phyloP scores from a whole-genome alignment of 2,888 invertebrate genomes.

The Eupsilia transversa region DNA sequence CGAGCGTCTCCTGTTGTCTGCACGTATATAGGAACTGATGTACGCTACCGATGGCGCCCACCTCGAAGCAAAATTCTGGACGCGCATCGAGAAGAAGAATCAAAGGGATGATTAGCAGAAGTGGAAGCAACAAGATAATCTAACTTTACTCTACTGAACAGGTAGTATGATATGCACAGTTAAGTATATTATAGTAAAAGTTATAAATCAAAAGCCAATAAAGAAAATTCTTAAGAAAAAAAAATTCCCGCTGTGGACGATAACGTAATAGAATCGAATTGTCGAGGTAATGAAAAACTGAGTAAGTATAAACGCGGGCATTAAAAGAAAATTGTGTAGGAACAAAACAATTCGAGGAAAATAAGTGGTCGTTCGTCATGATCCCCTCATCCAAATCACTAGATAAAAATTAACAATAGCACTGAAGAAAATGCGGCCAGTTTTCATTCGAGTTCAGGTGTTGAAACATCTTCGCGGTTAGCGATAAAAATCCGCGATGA shows the following conservation, averaged over 20 bases:
- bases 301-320: background rate
- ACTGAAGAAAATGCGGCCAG: slow-evolving; percentile 65
- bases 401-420: slow-evolving; percentile 68
- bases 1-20: too few species aligned
- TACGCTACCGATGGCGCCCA: too few species aligned
- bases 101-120: too few species aligned
- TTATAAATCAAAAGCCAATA: background rate
- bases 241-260: background rate
- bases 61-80: too few species aligned
- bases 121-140: too few species aligned
- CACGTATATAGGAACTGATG: too few species aligned
- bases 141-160: too few species aligned
- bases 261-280: background rate
- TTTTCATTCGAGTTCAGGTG: slow-evolving; percentile 66
- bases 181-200: background rate
- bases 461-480: slow-evolving; percentile 54
- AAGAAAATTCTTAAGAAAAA: background rate
- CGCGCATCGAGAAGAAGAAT: too few species aligned
- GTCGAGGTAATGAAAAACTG: background rate
- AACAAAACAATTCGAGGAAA: slow-evolving; percentile 38
- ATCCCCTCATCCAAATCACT: slow-evolving; percentile 42
- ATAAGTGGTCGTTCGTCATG: slow-evolving; percentile 46
- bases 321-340: slow-evolving; percentile 11
- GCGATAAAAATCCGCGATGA: slow-evolving; percentile 14
- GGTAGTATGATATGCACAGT: too few species aligned